phyloP scores from a whole-genome alignment of 2,797 vertebrate genomes.

The Phrynocephalus vlangalii region DNA sequence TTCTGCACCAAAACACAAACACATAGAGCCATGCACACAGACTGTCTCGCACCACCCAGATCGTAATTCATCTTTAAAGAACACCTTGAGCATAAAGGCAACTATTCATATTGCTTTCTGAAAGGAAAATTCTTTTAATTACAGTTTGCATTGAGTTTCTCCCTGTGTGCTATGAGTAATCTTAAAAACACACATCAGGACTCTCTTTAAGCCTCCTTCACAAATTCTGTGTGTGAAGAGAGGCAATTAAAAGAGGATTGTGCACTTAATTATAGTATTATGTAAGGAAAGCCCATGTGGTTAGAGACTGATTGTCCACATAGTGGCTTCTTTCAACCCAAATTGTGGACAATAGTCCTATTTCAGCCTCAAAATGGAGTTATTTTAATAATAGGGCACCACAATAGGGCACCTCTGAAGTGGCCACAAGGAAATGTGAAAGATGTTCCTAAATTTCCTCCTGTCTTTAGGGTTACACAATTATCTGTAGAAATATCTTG shows the following conservation, averaged over 20 bases:
- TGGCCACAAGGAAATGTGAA: neutral
- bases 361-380: neutral
- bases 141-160: neutral
- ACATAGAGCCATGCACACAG: neutral
- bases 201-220: neutral
- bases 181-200: neutral
- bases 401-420: neutral
- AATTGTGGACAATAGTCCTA: too few species aligned
- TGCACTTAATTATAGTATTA: neutral
- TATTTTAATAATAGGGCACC: neutral
- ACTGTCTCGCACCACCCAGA: neutral
- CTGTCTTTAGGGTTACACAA: neutral
- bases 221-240: neutral
- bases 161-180: neutral
- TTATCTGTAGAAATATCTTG: neutral
- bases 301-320: too few species aligned
- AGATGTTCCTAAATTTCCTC: neutral
- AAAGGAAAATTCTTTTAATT: neutral
- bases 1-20: too few species aligned
- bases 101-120: neutral
- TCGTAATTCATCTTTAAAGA: neutral
- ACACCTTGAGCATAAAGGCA: neutral
- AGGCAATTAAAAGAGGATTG: neutral
- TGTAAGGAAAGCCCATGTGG: too few species aligned
- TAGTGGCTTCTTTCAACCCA: too few species aligned